phyloP scores from a whole-genome alignment of 2,888 invertebrate genomes.

The Stegana nigrithorax region DNA sequence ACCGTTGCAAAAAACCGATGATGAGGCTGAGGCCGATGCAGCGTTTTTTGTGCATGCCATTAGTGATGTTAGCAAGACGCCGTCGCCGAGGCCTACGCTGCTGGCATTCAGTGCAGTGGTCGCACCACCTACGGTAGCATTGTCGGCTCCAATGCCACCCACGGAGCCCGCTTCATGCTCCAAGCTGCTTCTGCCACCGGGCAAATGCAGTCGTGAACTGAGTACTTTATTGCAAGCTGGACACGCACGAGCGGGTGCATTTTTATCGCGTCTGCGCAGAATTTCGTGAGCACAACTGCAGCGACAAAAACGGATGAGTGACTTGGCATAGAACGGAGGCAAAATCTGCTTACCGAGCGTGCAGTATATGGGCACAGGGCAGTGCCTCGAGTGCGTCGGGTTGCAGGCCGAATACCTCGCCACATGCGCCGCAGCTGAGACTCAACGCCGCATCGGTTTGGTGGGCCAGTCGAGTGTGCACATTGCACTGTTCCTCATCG shows the following conservation, averaged over 20 bases:
- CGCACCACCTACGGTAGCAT: constrained; percentile 4
- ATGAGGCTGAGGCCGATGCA: constrained; percentile 26
- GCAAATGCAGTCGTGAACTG: constrained; percentile 75
- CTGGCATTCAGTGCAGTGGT: constrained; percentile 33
- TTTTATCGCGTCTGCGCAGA: constrained; percentile 72
- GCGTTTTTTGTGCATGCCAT: constrained; percentile 29
- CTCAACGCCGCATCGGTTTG: constrained; percentile 81
- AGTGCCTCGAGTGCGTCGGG: constrained; percentile 82
- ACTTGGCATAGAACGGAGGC: not conserved
- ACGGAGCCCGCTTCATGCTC: constrained; percentile 37
- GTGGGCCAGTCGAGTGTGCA: constrained; percentile 74
- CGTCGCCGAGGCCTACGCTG: constrained; percentile 32
- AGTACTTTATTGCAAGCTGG: constrained; percentile 79
- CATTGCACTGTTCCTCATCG: constrained; percentile 82
- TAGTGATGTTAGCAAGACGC: constrained; percentile 39
- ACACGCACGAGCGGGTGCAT: constrained; percentile 75
- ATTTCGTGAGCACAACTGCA: constrained; percentile 77
- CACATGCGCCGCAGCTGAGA: constrained; percentile 84
- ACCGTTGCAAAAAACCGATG: constrained; percentile 39
- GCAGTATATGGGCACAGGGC: constrained; percentile 89
- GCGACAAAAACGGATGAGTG: no score
- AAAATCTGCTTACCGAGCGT: constrained; percentile 75
- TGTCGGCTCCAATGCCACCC: no score
- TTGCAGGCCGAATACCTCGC: constrained; percentile 79
- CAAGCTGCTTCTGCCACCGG: constrained; percentile 34